Percentiles rank a stretch among this genome's conserved stretches.
Evolutionary conservation across 2,113 vertebrate species (phyloP).

Genomic region (Atrichornis clamosus): DNA sequence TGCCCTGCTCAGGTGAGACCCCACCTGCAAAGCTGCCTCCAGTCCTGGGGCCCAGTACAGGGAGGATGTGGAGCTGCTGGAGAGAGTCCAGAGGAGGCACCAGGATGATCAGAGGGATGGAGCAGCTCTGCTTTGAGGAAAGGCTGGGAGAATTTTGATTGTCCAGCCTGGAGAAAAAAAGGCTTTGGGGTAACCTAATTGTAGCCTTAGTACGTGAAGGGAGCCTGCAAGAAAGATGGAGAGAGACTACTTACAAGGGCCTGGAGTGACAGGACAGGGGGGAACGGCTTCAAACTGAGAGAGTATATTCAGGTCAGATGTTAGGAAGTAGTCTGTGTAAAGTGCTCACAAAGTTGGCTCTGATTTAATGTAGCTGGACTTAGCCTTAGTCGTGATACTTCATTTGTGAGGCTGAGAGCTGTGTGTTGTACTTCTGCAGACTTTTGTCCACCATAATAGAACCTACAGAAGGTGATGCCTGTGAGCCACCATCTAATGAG

Average conservation of each 20-base stretch:
- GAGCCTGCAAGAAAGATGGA: not conserved
- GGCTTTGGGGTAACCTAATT: not conserved
- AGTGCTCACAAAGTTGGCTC: not conserved
- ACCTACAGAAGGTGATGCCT: constrained; percentile 79
- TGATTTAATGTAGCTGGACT: not conserved
- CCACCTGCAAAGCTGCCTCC: not conserved
- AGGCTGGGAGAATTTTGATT: not conserved
- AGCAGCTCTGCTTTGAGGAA: not conserved
- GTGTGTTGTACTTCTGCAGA: constrained; percentile 57
- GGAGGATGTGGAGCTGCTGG: not conserved
- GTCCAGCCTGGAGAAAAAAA: not conserved
- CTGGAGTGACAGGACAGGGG: not conserved
- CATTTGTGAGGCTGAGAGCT: not conserved
- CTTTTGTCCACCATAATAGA: constrained; percentile 95
- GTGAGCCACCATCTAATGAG: constrained; percentile 78
- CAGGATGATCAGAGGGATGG: not conserved
- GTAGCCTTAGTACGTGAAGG: not conserved
- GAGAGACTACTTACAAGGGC: not conserved
- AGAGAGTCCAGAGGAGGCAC: not conserved
- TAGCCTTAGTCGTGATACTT: not conserved
- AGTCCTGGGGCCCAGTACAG: not conserved
- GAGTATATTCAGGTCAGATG: not conserved
- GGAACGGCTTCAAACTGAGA: not conserved
- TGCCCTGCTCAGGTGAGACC: not conserved
- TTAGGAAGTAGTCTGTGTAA: not conserved